These are phyloP conservation scores for Erebia epiphron DNA, from an alignment of 2,888 invertebrate genomes.

Conservation along the genomic window DNA sequence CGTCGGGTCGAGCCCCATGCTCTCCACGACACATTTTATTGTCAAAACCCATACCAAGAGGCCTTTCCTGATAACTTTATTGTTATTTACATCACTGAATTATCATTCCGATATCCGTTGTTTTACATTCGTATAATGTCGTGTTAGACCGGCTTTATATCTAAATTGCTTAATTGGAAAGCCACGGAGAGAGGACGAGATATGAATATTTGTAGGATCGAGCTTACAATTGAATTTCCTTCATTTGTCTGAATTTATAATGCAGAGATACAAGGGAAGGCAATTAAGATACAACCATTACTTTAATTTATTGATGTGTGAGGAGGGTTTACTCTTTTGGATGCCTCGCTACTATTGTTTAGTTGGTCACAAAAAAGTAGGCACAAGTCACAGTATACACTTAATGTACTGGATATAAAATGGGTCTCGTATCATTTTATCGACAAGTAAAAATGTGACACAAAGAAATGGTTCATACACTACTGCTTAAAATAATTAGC, in stretches of 20 bases:
- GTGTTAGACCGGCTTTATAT: conserved; percentile 71
- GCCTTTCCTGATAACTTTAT: conserved; percentile 78
- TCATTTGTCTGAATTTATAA: conserved; percentile 37
- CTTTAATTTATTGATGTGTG: conserved; percentile 30
- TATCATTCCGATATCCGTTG: conserved; percentile 78
- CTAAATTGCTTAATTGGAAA: conserved; percentile 83
- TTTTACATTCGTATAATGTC: conserved; percentile 78
- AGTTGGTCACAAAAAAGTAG: too few relatives aligned
- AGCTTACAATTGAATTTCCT: conserved; percentile 61
- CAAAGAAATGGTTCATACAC: too few relatives aligned
- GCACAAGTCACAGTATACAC: too few relatives aligned
- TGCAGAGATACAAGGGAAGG: conserved; percentile 33
- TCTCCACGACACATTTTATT: conserved; percentile 74
- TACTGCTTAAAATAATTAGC: too few relatives aligned
- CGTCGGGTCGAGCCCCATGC: conserved; percentile 60
- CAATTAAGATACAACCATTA: conserved; percentile 35
- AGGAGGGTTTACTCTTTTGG: conserved; percentile 11
- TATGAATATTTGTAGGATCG: conserved; percentile 59
- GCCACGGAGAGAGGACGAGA: conserved; percentile 65
- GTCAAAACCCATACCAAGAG: conserved; percentile 77
- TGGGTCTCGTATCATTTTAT: too few relatives aligned
- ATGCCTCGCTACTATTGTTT: conserved; percentile 1
- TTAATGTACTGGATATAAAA: too few relatives aligned
- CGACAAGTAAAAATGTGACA: too few relatives aligned
- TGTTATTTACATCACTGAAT: conserved; percentile 81